Percentiles rank a stretch among this genome's conserved stretches.
phyloP scores from a whole-genome alignment of 2,113 vertebrate genomes.

The Colossoma macropomum region DNA sequence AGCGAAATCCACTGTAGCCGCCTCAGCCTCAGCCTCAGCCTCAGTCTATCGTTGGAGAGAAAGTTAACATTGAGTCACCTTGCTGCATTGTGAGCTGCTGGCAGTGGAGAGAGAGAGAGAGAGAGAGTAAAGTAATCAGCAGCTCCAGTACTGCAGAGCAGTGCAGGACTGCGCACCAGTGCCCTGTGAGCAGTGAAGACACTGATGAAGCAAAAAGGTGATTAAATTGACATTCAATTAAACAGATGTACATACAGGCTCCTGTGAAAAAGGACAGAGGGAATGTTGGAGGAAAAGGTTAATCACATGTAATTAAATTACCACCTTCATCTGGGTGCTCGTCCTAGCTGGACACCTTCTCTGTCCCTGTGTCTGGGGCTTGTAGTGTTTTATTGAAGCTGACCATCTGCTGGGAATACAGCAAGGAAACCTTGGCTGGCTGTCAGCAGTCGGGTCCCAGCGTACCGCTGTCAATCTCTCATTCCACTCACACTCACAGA shows the following conservation, averaged over 20 bases:
- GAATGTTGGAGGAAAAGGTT: constrained; percentile 11
- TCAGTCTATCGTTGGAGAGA: constrained; percentile 66
- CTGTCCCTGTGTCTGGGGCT: constrained; percentile 1
- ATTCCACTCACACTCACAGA: not conserved
- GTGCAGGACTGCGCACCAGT: constrained; percentile 62
- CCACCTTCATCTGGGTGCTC: constrained; percentile 10
- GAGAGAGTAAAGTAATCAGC: constrained; percentile 63
- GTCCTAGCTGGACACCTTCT: constrained; percentile 10
- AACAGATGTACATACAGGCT: not conserved
- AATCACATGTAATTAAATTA: constrained; percentile 14
- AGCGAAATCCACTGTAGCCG: constrained; percentile 69
- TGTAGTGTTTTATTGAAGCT: constrained; percentile 21
- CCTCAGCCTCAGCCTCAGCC: constrained; percentile 34
- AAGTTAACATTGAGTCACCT: constrained; percentile 82
- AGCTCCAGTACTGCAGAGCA: constrained; percentile 68
- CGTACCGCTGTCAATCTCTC: not conserved
- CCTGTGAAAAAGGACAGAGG: not conserved
- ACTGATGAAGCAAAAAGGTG: constrained; percentile 50
- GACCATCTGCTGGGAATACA: not conserved
- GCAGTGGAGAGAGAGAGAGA: constrained; percentile 66
- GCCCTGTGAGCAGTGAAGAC: constrained; percentile 5
- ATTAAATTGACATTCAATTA: not conserved
- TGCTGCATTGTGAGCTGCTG: constrained; percentile 77
- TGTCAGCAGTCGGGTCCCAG: not conserved
- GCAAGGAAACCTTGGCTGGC: not conserved